Percentiles rank a stretch among this genome's conserved stretches.
phyloP scores from a whole-genome alignment of 2,113 vertebrate species.

The Strix aluco region DNA sequence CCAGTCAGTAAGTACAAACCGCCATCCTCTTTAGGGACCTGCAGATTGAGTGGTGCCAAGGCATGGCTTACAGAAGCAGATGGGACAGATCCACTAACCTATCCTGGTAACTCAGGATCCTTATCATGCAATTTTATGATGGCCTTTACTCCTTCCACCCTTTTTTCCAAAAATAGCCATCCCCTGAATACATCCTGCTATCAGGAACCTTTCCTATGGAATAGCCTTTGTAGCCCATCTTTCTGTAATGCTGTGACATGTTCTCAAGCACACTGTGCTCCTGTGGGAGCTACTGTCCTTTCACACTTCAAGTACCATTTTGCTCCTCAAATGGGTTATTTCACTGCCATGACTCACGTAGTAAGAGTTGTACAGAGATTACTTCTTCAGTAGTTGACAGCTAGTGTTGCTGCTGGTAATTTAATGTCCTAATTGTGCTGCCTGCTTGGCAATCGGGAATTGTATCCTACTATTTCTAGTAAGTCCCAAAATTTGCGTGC shows the following conservation, averaged over 20 bases:
- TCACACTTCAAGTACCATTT: neutral
- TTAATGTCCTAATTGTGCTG: neutral
- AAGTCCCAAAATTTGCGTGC: neutral
- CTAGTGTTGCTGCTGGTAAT: neutral
- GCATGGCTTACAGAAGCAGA: neutral
- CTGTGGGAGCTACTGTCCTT: neutral
- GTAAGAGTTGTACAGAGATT: neutral
- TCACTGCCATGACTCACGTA: neutral
- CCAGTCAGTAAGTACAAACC: neutral
- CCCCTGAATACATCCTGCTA: neutral
- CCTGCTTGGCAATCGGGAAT: neutral
- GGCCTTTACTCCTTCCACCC: neutral
- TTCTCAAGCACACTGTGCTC: neutral
- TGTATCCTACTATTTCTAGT: neutral
- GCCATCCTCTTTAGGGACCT: neutral
- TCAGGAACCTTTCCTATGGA: neutral
- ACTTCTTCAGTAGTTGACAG: neutral
- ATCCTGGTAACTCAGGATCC: neutral
- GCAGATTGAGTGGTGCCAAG: neutral
- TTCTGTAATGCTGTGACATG: neutral
- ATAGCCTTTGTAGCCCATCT: neutral
- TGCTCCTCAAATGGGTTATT: neutral
- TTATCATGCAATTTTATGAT: neutral
- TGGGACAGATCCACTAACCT: neutral
- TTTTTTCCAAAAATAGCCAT: neutral